Evolutionary conservation across 2,888 invertebrate species (phyloP).

Genomic region (Drosophila mercatorum): DNA sequence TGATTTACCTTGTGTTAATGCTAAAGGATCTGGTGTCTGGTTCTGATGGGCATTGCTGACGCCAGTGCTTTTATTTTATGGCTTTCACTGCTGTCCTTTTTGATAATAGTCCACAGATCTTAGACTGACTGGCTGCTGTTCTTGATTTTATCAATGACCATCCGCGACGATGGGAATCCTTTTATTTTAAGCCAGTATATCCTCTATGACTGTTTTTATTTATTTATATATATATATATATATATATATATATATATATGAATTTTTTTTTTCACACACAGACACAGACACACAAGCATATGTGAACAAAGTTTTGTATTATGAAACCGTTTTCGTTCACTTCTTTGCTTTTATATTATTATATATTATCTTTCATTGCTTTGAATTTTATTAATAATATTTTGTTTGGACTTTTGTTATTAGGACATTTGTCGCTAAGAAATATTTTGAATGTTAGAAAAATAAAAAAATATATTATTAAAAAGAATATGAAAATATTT

Average conservation of each 20-base stretch:
- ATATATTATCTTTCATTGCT: not conserved
- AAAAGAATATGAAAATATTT: not conserved
- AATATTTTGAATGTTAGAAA: no score
- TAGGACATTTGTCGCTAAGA: no score
- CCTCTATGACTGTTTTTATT: constrained; percentile 25
- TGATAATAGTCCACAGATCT: constrained; percentile 57
- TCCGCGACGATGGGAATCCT: constrained; percentile 38
- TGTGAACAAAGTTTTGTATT: constrained; percentile 13
- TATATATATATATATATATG: not conserved
- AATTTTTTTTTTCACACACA: constrained; percentile 2
- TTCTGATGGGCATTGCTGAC: constrained; percentile 42
- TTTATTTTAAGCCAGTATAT: constrained; percentile 42
- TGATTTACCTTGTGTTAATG: constrained; percentile 60
- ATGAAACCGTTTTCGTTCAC: constrained; percentile 53
- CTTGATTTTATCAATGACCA: constrained; percentile 36
- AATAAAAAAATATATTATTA: not conserved
- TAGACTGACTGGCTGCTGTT: constrained; percentile 28
- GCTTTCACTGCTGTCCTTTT: constrained; percentile 31
- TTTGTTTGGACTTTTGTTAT: no score
- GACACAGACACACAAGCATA: constrained; percentile 26
- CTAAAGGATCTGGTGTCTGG: constrained; percentile 23
- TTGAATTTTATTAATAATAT: not conserved
- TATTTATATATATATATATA: not conserved
- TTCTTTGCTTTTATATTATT: constrained; percentile 16
- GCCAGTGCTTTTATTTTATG: constrained; percentile 42